Conservation (phyloP, 2,888 invertebrate species). For the Rapana venosa region DNA sequence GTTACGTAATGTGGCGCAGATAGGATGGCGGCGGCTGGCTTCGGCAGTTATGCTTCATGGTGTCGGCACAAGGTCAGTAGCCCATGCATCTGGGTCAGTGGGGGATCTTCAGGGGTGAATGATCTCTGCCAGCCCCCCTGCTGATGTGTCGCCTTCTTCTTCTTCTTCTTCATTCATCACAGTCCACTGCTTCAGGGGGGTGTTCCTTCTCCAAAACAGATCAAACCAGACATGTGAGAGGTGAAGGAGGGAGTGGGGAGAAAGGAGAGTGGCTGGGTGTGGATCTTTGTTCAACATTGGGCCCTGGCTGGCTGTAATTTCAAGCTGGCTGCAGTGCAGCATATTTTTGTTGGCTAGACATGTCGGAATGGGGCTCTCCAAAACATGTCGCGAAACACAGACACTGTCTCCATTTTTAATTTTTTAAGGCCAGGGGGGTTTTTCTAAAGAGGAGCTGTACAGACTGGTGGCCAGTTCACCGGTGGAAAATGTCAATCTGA, state of each 20-base stretch:
- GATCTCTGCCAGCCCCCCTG: neutral
- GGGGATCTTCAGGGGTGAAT: conserved; percentile 1
- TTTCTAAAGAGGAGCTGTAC: neutral
- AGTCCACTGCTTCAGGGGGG: conserved; percentile 7
- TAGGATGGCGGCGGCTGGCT: conserved; percentile 34
- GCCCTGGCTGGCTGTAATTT: neutral
- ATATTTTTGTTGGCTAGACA: neutral
- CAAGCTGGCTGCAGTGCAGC: neutral
- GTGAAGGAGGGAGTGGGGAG: neutral
- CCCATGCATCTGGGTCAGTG: conserved; percentile 34
- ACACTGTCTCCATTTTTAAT: conserved; percentile 24
- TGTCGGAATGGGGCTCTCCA: neutral
- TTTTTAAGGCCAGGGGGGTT: neutral
- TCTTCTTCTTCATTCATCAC: neutral
- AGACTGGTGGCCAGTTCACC: too few relatives aligned
- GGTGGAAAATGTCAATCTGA: too few relatives aligned
- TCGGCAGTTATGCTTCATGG: conserved; percentile 33
- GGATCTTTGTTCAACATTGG: neutral
- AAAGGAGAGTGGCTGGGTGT: neutral
- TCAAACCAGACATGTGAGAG: neutral
- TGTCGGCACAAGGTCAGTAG: conserved; percentile 31
- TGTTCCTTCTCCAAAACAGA: neutral
- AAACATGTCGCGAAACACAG: neutral
- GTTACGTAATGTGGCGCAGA: conserved; percentile 43
- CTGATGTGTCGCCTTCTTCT: neutral